Evolutionary conservation across 2,797 vertebrate genomes (phyloP).

Genomic region (Acanthurus tractus): DNA sequence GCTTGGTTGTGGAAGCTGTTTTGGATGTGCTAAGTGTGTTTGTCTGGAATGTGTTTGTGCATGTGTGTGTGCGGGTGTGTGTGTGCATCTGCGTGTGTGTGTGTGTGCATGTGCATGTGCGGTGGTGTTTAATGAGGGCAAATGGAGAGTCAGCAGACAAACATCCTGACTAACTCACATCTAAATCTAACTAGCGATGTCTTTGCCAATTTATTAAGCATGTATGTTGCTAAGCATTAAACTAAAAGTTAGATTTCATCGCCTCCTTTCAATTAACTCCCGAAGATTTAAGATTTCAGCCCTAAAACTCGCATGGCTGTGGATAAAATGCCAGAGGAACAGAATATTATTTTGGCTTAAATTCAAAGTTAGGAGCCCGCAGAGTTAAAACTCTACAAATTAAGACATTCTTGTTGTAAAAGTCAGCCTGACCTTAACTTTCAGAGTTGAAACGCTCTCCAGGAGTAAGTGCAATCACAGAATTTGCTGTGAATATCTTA

Average conservation of each 20-base stretch:
- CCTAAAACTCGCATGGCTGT: too few relatives aligned
- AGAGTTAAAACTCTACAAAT: not conserved
- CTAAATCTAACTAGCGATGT: constrained; percentile 59
- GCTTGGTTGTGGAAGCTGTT: constrained; percentile 11
- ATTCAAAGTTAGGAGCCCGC: not conserved
- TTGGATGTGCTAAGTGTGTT: not conserved
- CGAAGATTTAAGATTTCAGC: not conserved
- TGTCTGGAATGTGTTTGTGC: constrained; percentile 7
- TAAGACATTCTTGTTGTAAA: not conserved
- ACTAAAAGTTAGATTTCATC: not conserved
- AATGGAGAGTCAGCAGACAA: constrained; percentile 55
- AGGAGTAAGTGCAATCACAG: not conserved
- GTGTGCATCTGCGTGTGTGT: constrained; percentile 2
- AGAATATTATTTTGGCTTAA: not conserved
- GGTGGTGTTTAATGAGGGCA: not conserved
- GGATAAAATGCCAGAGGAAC: not conserved
- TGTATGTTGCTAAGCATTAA: not conserved
- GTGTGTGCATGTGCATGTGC: not conserved
- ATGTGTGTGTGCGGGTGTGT: not conserved
- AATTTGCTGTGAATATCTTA: not conserved
- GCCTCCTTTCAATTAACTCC: not conserved
- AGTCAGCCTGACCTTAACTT: not conserved
- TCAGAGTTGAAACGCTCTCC: not conserved
- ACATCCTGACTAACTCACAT: constrained; percentile 68
- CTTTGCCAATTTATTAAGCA: constrained; percentile 63